These are phyloP conservation scores for Watsonalla binaria DNA, from an alignment of 2,888 invertebrate species.

Conservation along the genomic window DNA sequence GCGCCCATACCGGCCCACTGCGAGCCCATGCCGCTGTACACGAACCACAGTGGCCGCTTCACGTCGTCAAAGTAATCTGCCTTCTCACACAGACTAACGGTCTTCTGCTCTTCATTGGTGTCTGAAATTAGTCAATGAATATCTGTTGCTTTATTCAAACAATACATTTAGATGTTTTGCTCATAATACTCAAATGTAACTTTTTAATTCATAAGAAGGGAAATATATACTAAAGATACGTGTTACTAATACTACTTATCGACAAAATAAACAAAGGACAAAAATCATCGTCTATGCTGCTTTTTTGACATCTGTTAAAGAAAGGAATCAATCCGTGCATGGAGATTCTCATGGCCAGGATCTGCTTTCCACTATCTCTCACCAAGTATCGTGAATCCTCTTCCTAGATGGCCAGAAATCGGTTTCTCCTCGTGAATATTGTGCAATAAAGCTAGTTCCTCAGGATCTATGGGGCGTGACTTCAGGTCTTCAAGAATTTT, in stretches of 20 bases:
- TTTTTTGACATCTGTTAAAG: no score
- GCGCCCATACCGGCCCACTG: constrained; percentile 85
- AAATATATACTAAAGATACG: no score
- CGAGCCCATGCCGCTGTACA: constrained; percentile 86
- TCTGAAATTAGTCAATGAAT: constrained; percentile 21
- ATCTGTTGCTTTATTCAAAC: no score
- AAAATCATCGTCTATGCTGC: no score
- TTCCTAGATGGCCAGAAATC: constrained; percentile 52
- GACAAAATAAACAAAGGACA: no score
- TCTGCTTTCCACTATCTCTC: constrained; percentile 6
- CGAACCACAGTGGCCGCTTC: constrained; percentile 80
- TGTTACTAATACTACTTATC: no score
- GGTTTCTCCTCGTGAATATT: constrained; percentile 42
- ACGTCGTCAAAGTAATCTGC: constrained; percentile 41
- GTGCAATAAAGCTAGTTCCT: constrained; percentile 53
- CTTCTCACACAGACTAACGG: constrained; percentile 36
- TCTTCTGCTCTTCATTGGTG: constrained; percentile 36
- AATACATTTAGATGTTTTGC: no score
- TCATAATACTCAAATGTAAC: no score
- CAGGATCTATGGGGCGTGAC: constrained; percentile 49
- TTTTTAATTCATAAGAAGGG: no score
- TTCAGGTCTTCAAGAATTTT: constrained; percentile 44
- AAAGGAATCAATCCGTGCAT: no score
- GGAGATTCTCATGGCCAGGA: no score
- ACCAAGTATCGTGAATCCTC: constrained; percentile 55